Base-by-base conservation (phyloP, 2,797 vertebrate species). In the Fistularia tabacaria region DNA sequence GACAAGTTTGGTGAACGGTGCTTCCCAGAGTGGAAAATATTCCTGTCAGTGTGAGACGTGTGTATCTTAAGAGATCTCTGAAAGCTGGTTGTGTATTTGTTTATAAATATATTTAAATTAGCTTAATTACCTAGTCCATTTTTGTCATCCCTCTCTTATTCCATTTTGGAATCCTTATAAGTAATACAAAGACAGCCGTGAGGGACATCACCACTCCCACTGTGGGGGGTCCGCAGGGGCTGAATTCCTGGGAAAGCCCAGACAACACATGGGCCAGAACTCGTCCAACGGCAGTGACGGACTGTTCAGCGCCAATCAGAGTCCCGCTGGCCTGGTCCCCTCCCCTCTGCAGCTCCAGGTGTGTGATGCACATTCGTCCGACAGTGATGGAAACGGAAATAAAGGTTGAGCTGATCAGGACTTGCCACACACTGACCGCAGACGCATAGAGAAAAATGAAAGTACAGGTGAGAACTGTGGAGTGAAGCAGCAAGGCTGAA, bases 241-340 rank as follows among this genome's bases (percentile, higher is more conserved):
- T 99, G 67, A 97, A 85, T 83, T 98, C 96, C 79, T 99, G 96
- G 38, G 90, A 84, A 57, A 98, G 62, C 38, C 96, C 97, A 0
- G 97, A 94, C 36, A 99, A 91, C 8, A 99, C 85, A 0, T 96
- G 96, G 0, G 94, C 94, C 48, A 95, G 6, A 51, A 98, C 82
- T 0, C 95, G 91, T 4, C 93, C 94, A 36, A 99, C 89, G 0
- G 97, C 94, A 0, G 94, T 97, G 40, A 99, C 96, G 0, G 97
- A 98, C 83, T 98, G 96, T 10, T 94, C 96, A 0, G 95, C 82
- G 7, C 97, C 97, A 0, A 98, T 92, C 41, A 98, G 84, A 0
- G 93, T 92, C 40, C 97, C 96, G 0, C 94, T 94, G 79, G 93
- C 92, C 59, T 90, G 90, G 0, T 70, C 74, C 3, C 92, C 92